These are phyloP conservation scores for Sweltsa coloradensis DNA, from an alignment of 1,140 invertebrate genomes.

Conservation along the genomic window DNA sequence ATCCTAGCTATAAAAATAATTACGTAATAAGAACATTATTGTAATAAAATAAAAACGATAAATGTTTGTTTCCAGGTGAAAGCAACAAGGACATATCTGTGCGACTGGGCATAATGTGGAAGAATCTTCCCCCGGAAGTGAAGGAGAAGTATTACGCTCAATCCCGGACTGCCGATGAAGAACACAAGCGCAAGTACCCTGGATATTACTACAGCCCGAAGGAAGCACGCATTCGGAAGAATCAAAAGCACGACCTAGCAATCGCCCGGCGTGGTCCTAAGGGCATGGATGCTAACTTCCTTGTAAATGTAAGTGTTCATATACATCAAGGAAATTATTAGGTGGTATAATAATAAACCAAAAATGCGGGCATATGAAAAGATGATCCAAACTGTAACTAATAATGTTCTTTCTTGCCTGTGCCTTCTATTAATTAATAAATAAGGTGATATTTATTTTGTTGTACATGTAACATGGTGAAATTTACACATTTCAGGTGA, in stretches of 20 bases:
- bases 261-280: conserved; percentile 4
- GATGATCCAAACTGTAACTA: too few species aligned
- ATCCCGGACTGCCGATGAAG: conserved; percentile 30
- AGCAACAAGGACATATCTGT: conserved; percentile 39
- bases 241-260: conserved; percentile 17
- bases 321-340: too few species aligned
- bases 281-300: conserved; percentile 7
- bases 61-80: conserved; percentile 23
- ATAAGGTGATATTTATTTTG: too few species aligned
- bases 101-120: conserved; percentile 37
- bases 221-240: conserved; percentile 30
- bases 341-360: too few species aligned
- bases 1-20: background rate
- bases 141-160: conserved; percentile 33
- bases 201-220: conserved; percentile 34
- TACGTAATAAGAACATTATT: too few species aligned
- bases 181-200: conserved; percentile 37
- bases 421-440: too few species aligned
- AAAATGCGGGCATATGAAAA: too few species aligned
- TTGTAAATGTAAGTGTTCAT: conserved; percentile 9
- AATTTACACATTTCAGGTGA: too few species aligned
- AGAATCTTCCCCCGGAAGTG: conserved; percentile 27
- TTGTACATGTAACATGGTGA: too few species aligned
- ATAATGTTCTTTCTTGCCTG: too few species aligned
- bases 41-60: too few species aligned